These are phyloP conservation scores for Osmerus mordax DNA, from an alignment of 2,113 vertebrate species.

Conservation along the genomic window DNA sequence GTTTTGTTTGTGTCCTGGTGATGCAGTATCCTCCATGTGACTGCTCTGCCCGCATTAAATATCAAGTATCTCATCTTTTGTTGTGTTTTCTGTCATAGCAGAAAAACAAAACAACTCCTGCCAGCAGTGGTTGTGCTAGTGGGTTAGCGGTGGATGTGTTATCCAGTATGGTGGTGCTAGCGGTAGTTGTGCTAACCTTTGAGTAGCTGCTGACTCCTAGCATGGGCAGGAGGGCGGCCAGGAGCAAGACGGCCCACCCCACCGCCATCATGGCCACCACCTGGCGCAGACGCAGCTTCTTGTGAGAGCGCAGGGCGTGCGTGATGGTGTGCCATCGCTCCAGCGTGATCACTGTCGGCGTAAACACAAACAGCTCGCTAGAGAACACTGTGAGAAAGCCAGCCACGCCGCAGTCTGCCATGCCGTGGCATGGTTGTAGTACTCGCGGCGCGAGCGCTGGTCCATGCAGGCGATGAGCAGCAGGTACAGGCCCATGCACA, in stretches of 20 bases:
- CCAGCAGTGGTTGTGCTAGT: too few species aligned
- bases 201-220: slow-evolving; percentile 87
- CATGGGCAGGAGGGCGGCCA: slow-evolving; percentile 82
- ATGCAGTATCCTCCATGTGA: too few species aligned
- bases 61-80: too few species aligned
- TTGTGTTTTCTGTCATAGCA: too few species aligned
- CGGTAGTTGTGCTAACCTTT: slow-evolving; percentile 76
- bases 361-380: slow-evolving; percentile 90
- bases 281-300: slow-evolving; percentile 78
- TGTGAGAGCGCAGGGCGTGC: slow-evolving; percentile 83
- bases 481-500: slow-evolving; percentile 91
- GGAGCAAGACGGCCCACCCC: slow-evolving; percentile 82
- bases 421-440: slow-evolving; percentile 89
- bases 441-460: slow-evolving; percentile 78
- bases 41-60: too few species aligned
- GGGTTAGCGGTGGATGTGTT: too few species aligned
- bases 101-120: too few species aligned
- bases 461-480: slow-evolving; percentile 87
- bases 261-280: slow-evolving; percentile 78
- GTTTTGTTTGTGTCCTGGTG: too few species aligned
- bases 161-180: too few species aligned
- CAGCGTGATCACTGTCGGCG: slow-evolving; percentile 83
- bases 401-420: slow-evolving; percentile 85
- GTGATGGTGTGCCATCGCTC: slow-evolving; percentile 93
- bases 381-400: slow-evolving; percentile 92